Evolutionary conservation across 1,140 invertebrate species (phyloP), one percentile per base, ranked within the genome.

Genomic region (Caenorhabditis briggsae): DNA sequence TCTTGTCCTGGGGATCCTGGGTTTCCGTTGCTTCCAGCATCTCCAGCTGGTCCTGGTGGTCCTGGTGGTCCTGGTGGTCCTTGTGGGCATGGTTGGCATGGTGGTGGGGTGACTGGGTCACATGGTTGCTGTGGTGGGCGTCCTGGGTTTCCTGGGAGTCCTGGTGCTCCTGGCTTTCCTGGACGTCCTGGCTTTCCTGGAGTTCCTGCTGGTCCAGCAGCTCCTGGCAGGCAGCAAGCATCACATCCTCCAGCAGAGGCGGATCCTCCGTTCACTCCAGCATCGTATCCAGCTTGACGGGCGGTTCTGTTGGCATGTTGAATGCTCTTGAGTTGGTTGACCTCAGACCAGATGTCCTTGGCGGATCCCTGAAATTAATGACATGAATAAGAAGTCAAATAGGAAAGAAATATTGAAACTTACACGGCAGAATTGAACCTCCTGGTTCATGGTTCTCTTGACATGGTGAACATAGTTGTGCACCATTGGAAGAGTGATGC

Each of bases 271-370:
- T n/a, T 83, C 5, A 83, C 82, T 59, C 82, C 82, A 61, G 41
- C 46, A 48, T 83, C 82, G 18, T 83, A 83, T 43, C 82, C 82
- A 33, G 82, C 82, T 64, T 87, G 86, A 85, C 86, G 83, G 70
- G 83, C 61, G 25, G 86, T 87, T 53, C 86, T 46, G 86, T 87
- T 87, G 46, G 25, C 48, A 59, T 83, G 43, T 46, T 53, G 83
- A 18, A 87, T 65, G 53, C 33, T 48, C 83, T 87, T 87, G 33
- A 88, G 87, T 25, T 88, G 86, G 59, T 88, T 88, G 56, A 88
- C 86, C 87, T 88, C 87, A 33, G 65, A 83, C 86, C 87, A 88
- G 82, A 88, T 88, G 50, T 88, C 87, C 83, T 88, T 88, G 82
- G 86, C 61, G 43, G 86, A 88, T 46, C 87, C 86, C 87, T 88